phyloP scores from a whole-genome alignment of 2,888 invertebrate genomes.

The Trissolcus brochymenae region DNA sequence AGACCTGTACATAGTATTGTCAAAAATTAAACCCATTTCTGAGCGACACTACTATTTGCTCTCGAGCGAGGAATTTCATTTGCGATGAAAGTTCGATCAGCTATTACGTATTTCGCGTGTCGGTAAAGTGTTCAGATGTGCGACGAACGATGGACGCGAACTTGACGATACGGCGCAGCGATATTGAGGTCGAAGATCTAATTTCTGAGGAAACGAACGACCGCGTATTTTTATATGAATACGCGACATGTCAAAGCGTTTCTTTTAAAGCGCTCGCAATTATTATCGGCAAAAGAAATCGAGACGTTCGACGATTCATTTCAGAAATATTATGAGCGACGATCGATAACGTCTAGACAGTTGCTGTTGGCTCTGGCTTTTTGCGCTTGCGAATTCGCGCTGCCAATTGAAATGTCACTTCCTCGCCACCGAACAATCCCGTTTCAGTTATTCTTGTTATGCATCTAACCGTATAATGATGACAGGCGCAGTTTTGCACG shows the following conservation, averaged over 20 bases:
- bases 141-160: constrained; percentile 32
- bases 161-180: constrained; percentile 35
- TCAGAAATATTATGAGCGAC: constrained; percentile 52
- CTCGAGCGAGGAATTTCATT: constrained; percentile 18
- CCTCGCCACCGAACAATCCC: constrained; percentile 38
- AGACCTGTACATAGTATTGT: no score
- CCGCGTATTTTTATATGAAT: constrained; percentile 39
- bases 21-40: no score
- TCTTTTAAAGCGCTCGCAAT: constrained; percentile 47
- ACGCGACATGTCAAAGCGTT: constrained; percentile 40
- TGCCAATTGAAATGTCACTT: constrained; percentile 58
- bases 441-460: constrained; percentile 38
- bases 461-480: constrained; percentile 42
- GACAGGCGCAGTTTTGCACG: constrained; percentile 25
- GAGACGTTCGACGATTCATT: constrained; percentile 52
- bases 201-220: constrained; percentile 15
- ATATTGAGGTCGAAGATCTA: constrained; percentile 43
- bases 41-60: no score
- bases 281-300: constrained; percentile 50
- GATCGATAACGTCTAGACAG: constrained; percentile 58
- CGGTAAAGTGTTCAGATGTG: constrained; percentile 35
- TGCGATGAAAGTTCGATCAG: constrained; percentile 3
- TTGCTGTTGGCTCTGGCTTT: constrained; percentile 51
- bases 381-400: constrained; percentile 50
- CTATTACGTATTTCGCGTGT: constrained; percentile 14